Conservation (phyloP, 2,113 vertebrate genomes). For the Speoplatyrhinus poulsoni region DNA sequence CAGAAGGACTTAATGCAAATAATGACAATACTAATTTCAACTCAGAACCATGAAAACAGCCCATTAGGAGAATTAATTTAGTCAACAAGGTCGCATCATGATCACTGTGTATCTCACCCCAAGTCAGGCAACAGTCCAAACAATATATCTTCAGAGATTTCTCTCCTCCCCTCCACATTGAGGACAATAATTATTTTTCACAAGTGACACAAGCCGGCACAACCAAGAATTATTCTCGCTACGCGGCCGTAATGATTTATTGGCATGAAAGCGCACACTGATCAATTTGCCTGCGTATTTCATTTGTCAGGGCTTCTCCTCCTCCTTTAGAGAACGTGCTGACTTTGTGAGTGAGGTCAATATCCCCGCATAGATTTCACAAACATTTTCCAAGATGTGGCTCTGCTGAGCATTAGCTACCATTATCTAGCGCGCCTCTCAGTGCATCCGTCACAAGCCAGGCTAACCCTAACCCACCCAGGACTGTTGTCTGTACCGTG, state of each 20-base stretch:
- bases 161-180: conserved; percentile 63
- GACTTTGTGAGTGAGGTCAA: conserved; percentile 52
- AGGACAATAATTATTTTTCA: conserved; percentile 73
- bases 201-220: conserved; percentile 69
- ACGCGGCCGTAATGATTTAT: conserved; percentile 72
- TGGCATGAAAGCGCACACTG: conserved; percentile 68
- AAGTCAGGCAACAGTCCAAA: conserved; percentile 61
- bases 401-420: conserved; percentile 28
- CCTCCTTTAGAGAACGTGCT: conserved; percentile 63
- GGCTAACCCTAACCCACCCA: background rate
- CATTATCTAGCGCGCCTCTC: too few species aligned
- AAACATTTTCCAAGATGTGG: conserved; percentile 44
- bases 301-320: conserved; percentile 84
- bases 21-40: background rate
- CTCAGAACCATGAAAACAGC: conserved; percentile 46
- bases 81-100: conserved; percentile 64
- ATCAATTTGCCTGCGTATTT: conserved; percentile 92
- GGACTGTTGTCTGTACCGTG: conserved; percentile 8
- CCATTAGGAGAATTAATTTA: conserved; percentile 51
- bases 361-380: conserved; percentile 43
- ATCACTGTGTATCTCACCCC: conserved; percentile 62
- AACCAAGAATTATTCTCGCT: conserved; percentile 77
- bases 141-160: conserved; percentile 67
- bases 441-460: conserved; percentile 9
- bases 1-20: conserved; percentile 12